Evolutionary conservation across 1,140 invertebrate species (phyloP).

Genomic region (Conopomorpha cramerella): DNA sequence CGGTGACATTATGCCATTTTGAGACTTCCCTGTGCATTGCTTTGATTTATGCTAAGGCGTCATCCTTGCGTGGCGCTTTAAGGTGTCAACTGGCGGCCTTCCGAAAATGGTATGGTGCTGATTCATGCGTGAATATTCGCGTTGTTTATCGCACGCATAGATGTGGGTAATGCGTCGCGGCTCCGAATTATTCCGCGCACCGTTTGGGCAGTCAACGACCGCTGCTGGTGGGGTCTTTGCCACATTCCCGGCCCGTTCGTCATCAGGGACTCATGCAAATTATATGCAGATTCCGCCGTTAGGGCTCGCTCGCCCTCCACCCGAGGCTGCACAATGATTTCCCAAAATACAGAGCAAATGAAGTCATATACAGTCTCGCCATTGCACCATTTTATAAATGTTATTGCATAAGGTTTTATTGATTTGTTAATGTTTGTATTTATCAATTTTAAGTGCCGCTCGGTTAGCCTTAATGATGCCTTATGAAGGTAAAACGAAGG

Average conservation of each 20-base stretch:
- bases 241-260: constrained; percentile 27
- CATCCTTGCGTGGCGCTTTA: constrained; percentile 16
- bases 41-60: constrained; percentile 28
- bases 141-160: constrained; percentile 20
- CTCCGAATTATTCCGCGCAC: constrained; percentile 14
- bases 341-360: no score
- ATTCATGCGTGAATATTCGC: constrained; percentile 32
- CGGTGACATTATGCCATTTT: no score
- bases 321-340: no score
- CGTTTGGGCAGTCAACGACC: constrained; percentile 13
- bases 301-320: constrained; percentile 17
- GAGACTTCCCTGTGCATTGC: constrained; percentile 23
- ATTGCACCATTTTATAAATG: no score
- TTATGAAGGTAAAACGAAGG: no score
- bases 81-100: constrained; percentile 30
- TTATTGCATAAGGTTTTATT: no score
- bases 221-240: neutral
- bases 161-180: constrained; percentile 11
- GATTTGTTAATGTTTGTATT: no score
- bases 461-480: no score
- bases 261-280: constrained; percentile 35
- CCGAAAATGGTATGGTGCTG: constrained; percentile 20
- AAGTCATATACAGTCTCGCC: no score
- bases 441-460: no score
- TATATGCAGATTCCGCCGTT: constrained; percentile 33